Percentiles rank a stretch among this genome's conserved stretches.
phyloP scores from a whole-genome alignment of 2,888 invertebrate genomes.

The Aradus depressus region DNA sequence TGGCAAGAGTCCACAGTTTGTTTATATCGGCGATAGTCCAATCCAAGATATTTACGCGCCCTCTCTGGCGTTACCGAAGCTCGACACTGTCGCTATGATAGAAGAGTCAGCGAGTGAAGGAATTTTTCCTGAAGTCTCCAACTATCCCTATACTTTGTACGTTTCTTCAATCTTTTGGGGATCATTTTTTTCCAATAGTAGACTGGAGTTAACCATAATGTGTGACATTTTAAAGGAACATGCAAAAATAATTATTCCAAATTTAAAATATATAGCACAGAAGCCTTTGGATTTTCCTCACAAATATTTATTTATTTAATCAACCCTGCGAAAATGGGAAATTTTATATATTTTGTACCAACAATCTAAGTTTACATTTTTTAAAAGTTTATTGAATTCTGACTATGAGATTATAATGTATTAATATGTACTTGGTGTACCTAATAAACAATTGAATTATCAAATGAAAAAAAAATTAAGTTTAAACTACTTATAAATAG shows the following conservation, averaged over 20 bases:
- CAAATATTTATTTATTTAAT: background rate
- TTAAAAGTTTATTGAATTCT: too few relatives aligned
- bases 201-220: conserved; percentile 10
- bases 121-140: conserved; percentile 28
- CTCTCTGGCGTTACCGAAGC: conserved; percentile 40
- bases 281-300: conserved; percentile 10
- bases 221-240: conserved; percentile 8
- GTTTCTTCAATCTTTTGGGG: conserved; percentile 22
- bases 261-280: conserved; percentile 4
- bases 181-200: conserved; percentile 12
- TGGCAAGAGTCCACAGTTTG: conserved; percentile 42
- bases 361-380: too few relatives aligned
- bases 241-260: conserved; percentile 10
- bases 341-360: too few relatives aligned
- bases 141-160: conserved; percentile 7
- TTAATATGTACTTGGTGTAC: too few relatives aligned
- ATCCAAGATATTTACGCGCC: conserved; percentile 64
- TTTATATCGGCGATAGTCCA: conserved; percentile 69
- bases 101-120: conserved; percentile 58
- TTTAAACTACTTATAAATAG: too few relatives aligned
- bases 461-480: too few relatives aligned
- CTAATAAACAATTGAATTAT: too few relatives aligned
- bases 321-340: too few relatives aligned
- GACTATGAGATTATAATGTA: too few relatives aligned
- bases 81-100: conserved; percentile 55